phyloP scores from a whole-genome alignment of 37 sponge, comb jelly and placozoan species.

The Halisarca cf. caerulea region DNA sequence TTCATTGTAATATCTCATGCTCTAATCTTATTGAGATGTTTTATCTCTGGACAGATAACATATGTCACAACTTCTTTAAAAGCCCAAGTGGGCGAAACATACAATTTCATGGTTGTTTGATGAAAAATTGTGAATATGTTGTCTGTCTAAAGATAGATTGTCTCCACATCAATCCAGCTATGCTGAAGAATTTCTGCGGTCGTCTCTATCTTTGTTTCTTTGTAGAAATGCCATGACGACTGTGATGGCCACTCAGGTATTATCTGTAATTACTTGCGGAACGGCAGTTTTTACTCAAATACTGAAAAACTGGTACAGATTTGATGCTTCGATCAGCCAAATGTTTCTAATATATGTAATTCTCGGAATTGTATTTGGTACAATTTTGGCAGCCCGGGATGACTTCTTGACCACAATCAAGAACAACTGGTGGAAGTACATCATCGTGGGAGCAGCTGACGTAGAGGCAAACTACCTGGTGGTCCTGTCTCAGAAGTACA shows the following conservation, averaged over 20 bases:
- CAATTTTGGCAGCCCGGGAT: slow-evolving; percentile 31
- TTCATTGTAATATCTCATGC: no score
- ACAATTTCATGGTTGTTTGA: no score
- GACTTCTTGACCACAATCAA: slow-evolving; percentile 49
- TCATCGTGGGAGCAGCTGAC: slow-evolving; percentile 67
- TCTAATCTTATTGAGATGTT: no score
- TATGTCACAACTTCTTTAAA: no score
- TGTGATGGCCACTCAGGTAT: slow-evolving; percentile 37
- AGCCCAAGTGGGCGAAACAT: no score
- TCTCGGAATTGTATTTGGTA: slow-evolving; percentile 55
- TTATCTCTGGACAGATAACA: no score
- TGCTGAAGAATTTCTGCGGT: no score
- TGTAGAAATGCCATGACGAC: no score
- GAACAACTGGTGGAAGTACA: slow-evolving; percentile 80
- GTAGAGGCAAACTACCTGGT: slow-evolving; percentile 84
- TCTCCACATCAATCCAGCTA: no score
- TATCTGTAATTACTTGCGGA: slow-evolving; percentile 74
- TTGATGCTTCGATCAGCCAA: slow-evolving; percentile 73
- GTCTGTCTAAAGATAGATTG: no score
- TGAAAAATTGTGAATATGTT: no score
- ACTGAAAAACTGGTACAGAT: slow-evolving; percentile 22
- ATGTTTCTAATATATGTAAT: slow-evolving; percentile 58
- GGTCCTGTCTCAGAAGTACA: slow-evolving; percentile 80
- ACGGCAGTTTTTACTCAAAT: slow-evolving; percentile 67
- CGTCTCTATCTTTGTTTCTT: no score